Evolutionary conservation across 2,113 vertebrate genomes (phyloP).

Genomic region (Irena cyanogastra): DNA sequence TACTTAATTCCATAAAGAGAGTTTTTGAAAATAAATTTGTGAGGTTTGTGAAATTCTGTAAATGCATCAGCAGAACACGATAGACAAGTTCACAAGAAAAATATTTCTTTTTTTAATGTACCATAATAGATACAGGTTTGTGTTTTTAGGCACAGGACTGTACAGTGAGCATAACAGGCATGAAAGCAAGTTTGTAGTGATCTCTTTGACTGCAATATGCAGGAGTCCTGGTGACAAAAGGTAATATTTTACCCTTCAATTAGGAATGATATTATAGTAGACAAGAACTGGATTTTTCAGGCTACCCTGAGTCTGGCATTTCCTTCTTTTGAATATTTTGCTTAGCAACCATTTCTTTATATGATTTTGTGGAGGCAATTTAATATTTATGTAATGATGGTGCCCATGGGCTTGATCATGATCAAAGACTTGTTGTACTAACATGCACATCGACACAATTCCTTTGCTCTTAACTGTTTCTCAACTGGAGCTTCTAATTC

Average conservation of each 20-base stretch:
- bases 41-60: not conserved
- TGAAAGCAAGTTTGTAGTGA: not conserved
- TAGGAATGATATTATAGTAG: not conserved
- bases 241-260: not conserved
- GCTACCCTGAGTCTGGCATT: not conserved
- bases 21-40: not conserved
- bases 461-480: conserved; percentile 6
- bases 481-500: conserved; percentile 20
- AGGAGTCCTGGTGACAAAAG: not conserved
- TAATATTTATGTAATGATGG: not conserved
- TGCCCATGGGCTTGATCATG: not conserved
- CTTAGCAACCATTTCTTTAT: not conserved
- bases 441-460: not conserved
- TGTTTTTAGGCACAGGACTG: not conserved
- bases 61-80: not conserved
- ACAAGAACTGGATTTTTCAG: not conserved
- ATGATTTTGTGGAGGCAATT: not conserved
- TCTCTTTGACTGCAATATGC: not conserved
- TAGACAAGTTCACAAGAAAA: not conserved
- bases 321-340: not conserved
- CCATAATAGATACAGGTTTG: not conserved
- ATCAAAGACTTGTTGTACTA: not conserved
- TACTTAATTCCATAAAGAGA: not conserved
- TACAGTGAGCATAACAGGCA: not conserved
- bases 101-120: not conserved